Percentiles rank a stretch among this genome's conserved stretches.
Evolutionary conservation across 2,797 vertebrate genomes (phyloP).

Genomic region (Fistularia tabacaria): DNA sequence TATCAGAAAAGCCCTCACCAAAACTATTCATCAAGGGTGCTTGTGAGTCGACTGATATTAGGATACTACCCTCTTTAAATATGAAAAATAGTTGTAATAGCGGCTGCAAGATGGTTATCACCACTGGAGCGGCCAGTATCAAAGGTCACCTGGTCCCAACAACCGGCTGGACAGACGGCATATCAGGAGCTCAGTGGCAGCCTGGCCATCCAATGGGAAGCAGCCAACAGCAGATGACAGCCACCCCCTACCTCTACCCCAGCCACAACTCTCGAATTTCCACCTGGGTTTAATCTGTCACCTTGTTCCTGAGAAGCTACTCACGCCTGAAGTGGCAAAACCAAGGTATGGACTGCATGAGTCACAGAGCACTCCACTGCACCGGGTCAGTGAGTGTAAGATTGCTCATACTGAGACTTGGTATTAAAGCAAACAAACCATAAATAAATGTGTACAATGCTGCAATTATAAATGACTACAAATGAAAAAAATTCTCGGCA

Average conservation of each 20-base stretch:
- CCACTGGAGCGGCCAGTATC: slow-evolving; percentile 42
- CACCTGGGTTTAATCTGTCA: slow-evolving; percentile 36
- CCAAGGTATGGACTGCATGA: too few species aligned
- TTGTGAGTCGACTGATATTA: neutral
- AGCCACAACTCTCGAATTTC: slow-evolving; percentile 35
- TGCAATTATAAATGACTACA: too few species aligned
- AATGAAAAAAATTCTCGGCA: neutral
- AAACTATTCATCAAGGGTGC: too few species aligned
- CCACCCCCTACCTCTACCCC: slow-evolving; percentile 3
- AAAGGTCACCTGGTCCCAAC: slow-evolving; percentile 61
- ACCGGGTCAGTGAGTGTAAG: too few species aligned
- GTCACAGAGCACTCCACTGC: too few species aligned
- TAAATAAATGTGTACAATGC: too few species aligned
- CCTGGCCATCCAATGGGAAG: slow-evolving; percentile 63
- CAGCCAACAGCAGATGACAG: slow-evolving; percentile 47
- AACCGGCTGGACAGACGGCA: slow-evolving; percentile 54
- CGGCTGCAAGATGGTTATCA: slow-evolving; percentile 21
- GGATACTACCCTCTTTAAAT: slow-evolving; percentile 11
- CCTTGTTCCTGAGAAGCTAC: slow-evolving; percentile 22
- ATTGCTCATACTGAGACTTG: too few species aligned
- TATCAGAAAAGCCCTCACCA: too few species aligned
- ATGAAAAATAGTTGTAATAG: slow-evolving; percentile 8
- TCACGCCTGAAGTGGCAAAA: slow-evolving; percentile 22
- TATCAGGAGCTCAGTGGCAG: slow-evolving; percentile 45
- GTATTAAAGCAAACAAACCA: too few species aligned